These are phyloP conservation scores for Pantherophis alleghaniensis DNA, from an alignment of 2,797 vertebrate species.

Conservation along the genomic window DNA sequence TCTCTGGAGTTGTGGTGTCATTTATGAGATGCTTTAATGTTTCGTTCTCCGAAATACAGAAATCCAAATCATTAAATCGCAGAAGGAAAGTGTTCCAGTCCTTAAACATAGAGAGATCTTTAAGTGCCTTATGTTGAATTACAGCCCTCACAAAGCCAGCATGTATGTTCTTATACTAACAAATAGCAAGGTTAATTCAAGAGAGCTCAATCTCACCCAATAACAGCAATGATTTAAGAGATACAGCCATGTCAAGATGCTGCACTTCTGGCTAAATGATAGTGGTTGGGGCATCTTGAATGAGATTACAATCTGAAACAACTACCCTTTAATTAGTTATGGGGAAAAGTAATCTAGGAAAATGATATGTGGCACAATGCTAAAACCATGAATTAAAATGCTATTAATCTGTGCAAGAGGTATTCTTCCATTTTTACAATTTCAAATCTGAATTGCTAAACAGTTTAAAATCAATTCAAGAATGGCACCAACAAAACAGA, in stretches of 20 bases:
- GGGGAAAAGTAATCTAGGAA: background rate
- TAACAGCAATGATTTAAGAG: background rate
- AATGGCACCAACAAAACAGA: background rate
- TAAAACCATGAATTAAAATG: background rate
- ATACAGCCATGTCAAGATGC: background rate
- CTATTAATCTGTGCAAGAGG: background rate
- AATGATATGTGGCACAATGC: background rate
- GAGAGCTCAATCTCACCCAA: background rate
- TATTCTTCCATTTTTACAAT: background rate
- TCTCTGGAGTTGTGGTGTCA: conserved; percentile 88
- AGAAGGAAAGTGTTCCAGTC: conserved; percentile 98
- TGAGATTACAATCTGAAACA: background rate
- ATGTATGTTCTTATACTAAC: background rate
- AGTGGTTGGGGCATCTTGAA: background rate
- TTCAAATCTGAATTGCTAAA: background rate
- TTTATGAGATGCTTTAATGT: conserved; percentile 94
- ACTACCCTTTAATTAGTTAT: background rate
- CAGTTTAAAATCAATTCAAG: background rate
- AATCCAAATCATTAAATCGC: conserved; percentile 94
- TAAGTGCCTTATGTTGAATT: background rate
- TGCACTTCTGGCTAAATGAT: background rate
- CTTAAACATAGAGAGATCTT: conserved; percentile 65
- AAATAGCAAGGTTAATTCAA: background rate
- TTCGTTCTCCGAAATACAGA: conserved; percentile 97
- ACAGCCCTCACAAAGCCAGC: background rate